Base-by-base conservation (phyloP, 2,113 vertebrate genomes). In the Antigone vipio region DNA sequence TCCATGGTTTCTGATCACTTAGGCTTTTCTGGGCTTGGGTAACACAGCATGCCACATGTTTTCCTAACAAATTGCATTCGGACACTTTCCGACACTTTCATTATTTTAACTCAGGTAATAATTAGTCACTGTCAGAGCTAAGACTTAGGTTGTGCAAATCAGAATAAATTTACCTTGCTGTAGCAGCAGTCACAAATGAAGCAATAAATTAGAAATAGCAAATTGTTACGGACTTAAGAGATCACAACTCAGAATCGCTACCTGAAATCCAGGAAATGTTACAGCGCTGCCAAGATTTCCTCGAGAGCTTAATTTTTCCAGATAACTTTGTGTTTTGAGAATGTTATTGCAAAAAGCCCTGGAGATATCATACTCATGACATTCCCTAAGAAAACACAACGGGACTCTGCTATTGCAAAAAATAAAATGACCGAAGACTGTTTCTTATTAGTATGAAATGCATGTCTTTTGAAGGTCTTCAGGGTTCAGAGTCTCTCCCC, bases 81-180 rank as follows among this genome's bases (percentile, higher is more conserved):
- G 98, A 98, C 98, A 98, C 98, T 98, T 98, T 98, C 98, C 98
- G 98, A 98, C 98, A 98, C 98, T 98, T 98, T 98, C 98, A 98
- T 98, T 98, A 98, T 98, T 98, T 98, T 98, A 98, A 98, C 98
- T 98, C 98, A 98, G 98, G 98, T 98, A 98, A 98, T 98, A 98
- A 98, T 98, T 98, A 98, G 98, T 98, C 98, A 98, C 97, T 98
- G 98, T 98, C 98, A 98, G 97, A 98, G 97, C 98, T 97, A 98
- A 98, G 98, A 98, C 98, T 98, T 98, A 97, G 98, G 97, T 98
- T 98, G 98, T 98, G 97, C 98, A 98, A 98, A 98, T 98, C 98
- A 98, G 98, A 98, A 98, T 98, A 98, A 98, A 98, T 98, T 98
- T 98, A 98, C 98, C 98, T 98, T 97, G 97, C 98, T 83, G 90